Base-by-base conservation (phyloP, 2,797 vertebrate genomes). In the Betta splendens region DNA sequence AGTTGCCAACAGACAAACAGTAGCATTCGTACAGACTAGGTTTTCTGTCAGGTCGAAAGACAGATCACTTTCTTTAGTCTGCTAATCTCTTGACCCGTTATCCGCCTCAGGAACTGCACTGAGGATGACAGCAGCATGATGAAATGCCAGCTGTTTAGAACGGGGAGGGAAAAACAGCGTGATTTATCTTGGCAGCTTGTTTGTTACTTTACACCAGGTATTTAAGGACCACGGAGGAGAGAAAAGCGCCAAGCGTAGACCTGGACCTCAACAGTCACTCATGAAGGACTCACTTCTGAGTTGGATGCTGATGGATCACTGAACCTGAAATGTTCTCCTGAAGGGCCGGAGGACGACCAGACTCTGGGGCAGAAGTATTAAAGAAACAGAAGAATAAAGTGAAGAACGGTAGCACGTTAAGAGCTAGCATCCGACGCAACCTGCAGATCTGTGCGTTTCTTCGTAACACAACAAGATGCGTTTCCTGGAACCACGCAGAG, bases 321-420 rank as follows among this genome's bases (percentile, higher is more conserved):
- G 88, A 88, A 87, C 84, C 85, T 75, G 79, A 90, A 87, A 78
- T n/a, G 12, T 47, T 65, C 68, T 61, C 57, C 62, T 76, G 64
- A 77, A 81, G 75, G 69, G 67, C 64, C 17, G 15, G 43, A 65
- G 61, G 72, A 81, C 74, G 79, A 78, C 69, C 20, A 73, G 71
- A 66, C 56, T 45, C 49, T 0, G 57, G 44, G 50, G 85, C 79
- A 86, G 85, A 85, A 65, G 77, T 21, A 69, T 74, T 72, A 67
- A 81, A 16, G 64, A 64, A 63, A 64, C 39, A 69, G 61, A 66
- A 53, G 49, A 84, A 79, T 73, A 69, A 72, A 42, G 72, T 25
- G 52, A 40, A 60, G 42, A 37, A 13, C 9, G 36, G 18, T 51
- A 23, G 10, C 54, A 35, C n/a, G n/a, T n/a, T 52, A 40, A 49